Base-by-base conservation (phyloP, 2,888 invertebrate genomes). In the Tineola bisselliella region DNA sequence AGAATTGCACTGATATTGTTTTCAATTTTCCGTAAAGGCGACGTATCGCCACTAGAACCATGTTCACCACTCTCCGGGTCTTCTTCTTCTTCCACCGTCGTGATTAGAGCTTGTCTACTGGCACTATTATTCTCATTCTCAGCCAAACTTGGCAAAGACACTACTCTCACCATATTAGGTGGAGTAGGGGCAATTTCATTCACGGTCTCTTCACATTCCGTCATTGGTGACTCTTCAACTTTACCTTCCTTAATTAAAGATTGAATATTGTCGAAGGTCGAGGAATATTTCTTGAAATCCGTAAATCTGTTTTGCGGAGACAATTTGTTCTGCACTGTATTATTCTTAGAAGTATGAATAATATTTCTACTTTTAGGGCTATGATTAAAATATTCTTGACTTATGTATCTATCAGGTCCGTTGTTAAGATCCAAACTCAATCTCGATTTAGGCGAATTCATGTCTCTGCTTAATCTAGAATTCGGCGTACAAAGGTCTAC, bases 211-310 rank as follows among this genome's bases (percentile, higher is more conserved):
- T 81, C 87, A 64, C 86, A 88, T 65, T 89, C 89, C 59, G 75
- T 72, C 15, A 33, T 11, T 30, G 83, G 81, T 48, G 88, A 77
- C 68, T 88, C 88, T 65, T 90, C 89, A 13, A 91, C 88, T 65
- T 91, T 89, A 18, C 91, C 92, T 73, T 93, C 93, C 69, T 90
- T 90, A 64, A 93, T 89, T 65, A 93, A 78, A 44, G 92, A 92
- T 72, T 91, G 91, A 68, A 93, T 91, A 72, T 93, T 92, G 83
- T 93, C 93, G 74, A 93, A 93, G 8, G 93, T 93, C 52, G 91
- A 91, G 66, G 92, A 92, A 77, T 91, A 92, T 70, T 92, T 90
- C 70, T 91, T 92, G 67, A 90, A 89, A 70, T 92, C 92, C 10
- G 88, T 77, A 70, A 88, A 88, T 65, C 88, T 83, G 69, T 84